These are phyloP conservation scores for Onychomys leucogaster DNA, from an alignment of 2,797 vertebrate genomes.

Conservation along the genomic window DNA sequence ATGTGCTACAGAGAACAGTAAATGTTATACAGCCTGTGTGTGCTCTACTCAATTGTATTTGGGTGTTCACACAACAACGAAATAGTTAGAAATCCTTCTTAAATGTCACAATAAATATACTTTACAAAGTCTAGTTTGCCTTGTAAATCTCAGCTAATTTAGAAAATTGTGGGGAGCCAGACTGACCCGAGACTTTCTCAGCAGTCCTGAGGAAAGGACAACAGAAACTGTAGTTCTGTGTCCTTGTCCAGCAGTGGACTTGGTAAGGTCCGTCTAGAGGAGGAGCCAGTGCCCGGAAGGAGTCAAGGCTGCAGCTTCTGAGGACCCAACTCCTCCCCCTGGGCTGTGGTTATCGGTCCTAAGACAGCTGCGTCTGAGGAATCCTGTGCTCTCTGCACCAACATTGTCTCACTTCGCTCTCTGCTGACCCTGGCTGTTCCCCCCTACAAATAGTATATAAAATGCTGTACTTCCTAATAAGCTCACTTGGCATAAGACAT, in stretches of 20 bases:
- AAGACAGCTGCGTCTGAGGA: neutral
- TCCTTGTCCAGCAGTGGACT: neutral
- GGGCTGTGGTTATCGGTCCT: neutral
- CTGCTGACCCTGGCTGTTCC: no score
- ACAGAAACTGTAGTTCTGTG: neutral
- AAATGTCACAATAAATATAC: neutral
- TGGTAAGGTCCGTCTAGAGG: neutral
- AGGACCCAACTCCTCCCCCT: neutral
- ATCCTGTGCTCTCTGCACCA: no score
- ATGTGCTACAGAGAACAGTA: no score
- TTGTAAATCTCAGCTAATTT: neutral
- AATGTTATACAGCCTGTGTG: neutral
- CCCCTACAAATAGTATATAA: neutral
- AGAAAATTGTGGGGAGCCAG: neutral
- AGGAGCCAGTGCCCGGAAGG: neutral
- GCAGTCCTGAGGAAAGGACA: neutral
- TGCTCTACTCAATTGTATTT: neutral
- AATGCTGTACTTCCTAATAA: neutral
- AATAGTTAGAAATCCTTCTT: neutral
- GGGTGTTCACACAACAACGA: neutral
- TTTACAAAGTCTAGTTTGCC: neutral
- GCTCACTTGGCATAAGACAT: neutral
- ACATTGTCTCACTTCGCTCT: neutral
- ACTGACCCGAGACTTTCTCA: no score
- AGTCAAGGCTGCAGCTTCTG: neutral